Percentiles rank a stretch among this genome's conserved stretches.
Evolutionary conservation across 2,797 vertebrate species (phyloP).

Genomic region (Dallia pectoralis): DNA sequence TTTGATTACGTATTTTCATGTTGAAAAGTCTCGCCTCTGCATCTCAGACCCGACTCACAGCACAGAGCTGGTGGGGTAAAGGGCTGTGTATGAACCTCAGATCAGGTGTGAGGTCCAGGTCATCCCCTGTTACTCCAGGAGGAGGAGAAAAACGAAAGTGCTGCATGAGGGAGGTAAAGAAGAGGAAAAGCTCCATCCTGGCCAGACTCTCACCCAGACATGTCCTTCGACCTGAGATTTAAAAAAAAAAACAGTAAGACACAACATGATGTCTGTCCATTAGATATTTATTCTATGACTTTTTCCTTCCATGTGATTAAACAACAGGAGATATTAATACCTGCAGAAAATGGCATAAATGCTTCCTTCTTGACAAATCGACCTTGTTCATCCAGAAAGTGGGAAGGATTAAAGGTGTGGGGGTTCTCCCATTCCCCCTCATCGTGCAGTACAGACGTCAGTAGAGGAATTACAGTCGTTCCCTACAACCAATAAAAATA

Average conservation of each 20-base stretch:
- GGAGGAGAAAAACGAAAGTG: conserved; percentile 16
- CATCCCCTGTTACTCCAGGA: conserved; percentile 50
- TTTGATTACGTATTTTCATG: too few relatives aligned
- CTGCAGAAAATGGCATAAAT: neutral
- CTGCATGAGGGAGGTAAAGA: neutral
- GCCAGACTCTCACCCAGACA: neutral
- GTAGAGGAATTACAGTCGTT: conserved; percentile 36
- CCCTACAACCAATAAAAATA: conserved; percentile 43
- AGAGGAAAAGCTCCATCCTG: neutral
- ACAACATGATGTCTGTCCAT: neutral
- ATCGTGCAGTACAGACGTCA: neutral
- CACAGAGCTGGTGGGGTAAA: conserved; percentile 48
- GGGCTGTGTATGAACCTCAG: conserved; percentile 39
- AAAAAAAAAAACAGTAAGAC: neutral
- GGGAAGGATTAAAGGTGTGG: conserved; percentile 56
- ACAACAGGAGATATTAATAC: neutral
- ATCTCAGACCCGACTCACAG: conserved; percentile 40
- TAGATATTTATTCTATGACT: neutral
- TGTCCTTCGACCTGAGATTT: neutral
- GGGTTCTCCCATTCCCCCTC: conserved; percentile 10
- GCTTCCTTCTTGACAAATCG: conserved; percentile 61
- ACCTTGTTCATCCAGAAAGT: conserved; percentile 31
- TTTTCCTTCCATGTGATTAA: conserved; percentile 20
- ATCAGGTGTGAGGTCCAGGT: conserved; percentile 52
- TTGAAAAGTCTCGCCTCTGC: too few relatives aligned